Percentiles rank a stretch among this genome's conserved stretches.
These are phyloP conservation scores for Pogonomyrmex barbatus DNA, from an alignment of 1,140 invertebrate genomes.

Conservation along the genomic window DNA sequence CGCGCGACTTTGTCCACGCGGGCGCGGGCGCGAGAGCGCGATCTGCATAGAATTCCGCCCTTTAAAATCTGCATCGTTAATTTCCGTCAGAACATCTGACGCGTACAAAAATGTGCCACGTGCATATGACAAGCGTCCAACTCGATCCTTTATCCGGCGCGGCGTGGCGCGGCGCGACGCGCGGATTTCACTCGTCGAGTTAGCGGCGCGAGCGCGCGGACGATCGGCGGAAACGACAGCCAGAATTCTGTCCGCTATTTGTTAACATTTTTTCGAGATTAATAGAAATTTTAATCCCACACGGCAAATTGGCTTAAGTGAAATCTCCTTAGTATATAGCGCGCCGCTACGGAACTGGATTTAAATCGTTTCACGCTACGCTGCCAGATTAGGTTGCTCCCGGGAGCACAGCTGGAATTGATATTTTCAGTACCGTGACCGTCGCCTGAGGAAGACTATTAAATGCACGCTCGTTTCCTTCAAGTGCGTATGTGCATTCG, in stretches of 20 bases:
- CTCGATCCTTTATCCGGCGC: constrained; percentile 56
- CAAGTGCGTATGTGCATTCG: constrained; percentile 24
- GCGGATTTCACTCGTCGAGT: constrained; percentile 34
- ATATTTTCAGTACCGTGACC: constrained; percentile 58
- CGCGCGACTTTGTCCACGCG: constrained; percentile 18
- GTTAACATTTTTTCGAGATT: constrained; percentile 63
- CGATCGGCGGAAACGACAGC: constrained; percentile 30
- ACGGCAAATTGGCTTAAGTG: constrained; percentile 60
- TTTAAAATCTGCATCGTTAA: constrained; percentile 65
- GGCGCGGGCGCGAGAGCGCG: constrained; percentile 21
- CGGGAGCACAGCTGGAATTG: constrained; percentile 59
- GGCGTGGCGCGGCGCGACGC: constrained; percentile 4
- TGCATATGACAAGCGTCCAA: constrained; percentile 63
- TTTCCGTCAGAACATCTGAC: constrained; percentile 61
- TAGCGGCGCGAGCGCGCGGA: constrained; percentile 3
- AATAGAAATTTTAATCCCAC: constrained; percentile 63
- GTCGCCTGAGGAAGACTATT: constrained; percentile 52
- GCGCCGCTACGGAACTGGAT: constrained; percentile 54
- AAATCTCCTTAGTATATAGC: constrained; percentile 58
- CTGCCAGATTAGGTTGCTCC: constrained; percentile 59
- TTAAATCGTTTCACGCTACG: constrained; percentile 64
- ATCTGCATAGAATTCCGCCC: constrained; percentile 50
- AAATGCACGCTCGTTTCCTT: constrained; percentile 55
- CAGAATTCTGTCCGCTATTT: constrained; percentile 46
- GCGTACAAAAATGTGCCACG: constrained; percentile 60